Conservation (phyloP, 1,140 invertebrate genomes). For the Holotrichia oblita region DNA sequence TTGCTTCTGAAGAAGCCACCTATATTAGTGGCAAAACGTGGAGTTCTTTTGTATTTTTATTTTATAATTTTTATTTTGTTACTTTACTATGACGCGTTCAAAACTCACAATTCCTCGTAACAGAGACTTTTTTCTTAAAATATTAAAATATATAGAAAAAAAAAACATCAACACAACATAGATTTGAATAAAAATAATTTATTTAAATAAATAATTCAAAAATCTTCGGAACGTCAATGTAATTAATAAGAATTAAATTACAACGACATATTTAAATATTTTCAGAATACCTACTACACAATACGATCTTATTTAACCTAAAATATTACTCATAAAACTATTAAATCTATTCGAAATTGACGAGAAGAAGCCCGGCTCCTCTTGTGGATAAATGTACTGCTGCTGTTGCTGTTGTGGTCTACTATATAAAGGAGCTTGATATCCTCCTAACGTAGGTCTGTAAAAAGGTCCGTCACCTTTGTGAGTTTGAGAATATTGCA, state of each 20-base stretch:
- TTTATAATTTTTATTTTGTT: no score
- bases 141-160: no score
- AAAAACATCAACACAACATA: no score
- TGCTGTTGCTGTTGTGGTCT: constrained; percentile 48
- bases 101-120: no score
- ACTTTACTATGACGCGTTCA: no score
- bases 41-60: no score
- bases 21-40: no score
- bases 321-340: constrained; percentile 77
- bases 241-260: not conserved
- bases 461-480: constrained; percentile 69
- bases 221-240: not conserved
- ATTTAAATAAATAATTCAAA: not conserved
- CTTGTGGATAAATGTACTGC: constrained; percentile 57
- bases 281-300: no score
- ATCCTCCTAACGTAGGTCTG: constrained; percentile 60
- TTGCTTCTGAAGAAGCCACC: no score
- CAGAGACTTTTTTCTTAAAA: no score
- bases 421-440: constrained; percentile 49
- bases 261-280: no score
- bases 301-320: constrained; percentile 66
- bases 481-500: constrained; percentile 53
- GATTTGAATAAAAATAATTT: not conserved
- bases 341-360: constrained; percentile 80
- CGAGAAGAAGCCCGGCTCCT: constrained; percentile 72